Conservation (phyloP, 2,888 invertebrate species). For the Syritta pipiens region DNA sequence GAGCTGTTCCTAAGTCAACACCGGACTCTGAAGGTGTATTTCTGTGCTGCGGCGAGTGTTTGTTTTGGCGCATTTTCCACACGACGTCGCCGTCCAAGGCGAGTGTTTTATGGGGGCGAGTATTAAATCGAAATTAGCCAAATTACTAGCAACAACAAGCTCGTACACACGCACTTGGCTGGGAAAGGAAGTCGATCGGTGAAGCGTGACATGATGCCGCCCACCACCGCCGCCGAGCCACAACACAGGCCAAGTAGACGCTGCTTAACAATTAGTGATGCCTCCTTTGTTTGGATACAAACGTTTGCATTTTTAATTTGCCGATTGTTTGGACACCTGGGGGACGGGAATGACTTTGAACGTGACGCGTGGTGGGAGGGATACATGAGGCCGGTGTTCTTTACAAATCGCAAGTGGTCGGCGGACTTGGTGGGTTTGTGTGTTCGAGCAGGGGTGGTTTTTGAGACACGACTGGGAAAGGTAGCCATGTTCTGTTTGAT, state of each 20-base stretch:
- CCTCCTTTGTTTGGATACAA: constrained; percentile 26
- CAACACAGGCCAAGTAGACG: constrained; percentile 10
- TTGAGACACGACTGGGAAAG: no score
- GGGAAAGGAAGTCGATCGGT: constrained; percentile 30
- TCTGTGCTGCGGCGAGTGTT: constrained; percentile 42
- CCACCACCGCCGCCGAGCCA: constrained; percentile 24
- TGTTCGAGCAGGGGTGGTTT: not conserved
- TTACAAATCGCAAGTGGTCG: no score
- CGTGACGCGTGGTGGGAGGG: no score
- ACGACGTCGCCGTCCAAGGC: constrained; percentile 4
- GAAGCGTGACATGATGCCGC: constrained; percentile 50
- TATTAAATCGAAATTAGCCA: constrained; percentile 51
- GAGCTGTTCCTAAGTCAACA: constrained; percentile 40
- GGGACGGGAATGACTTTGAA: constrained; percentile 8
- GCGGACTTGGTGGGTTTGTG: not conserved
- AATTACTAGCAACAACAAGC: constrained; percentile 48
- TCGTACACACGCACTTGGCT: not conserved
- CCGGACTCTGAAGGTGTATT: constrained; percentile 32
- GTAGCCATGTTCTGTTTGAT: no score
- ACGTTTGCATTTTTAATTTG: constrained; percentile 41
- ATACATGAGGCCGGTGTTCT: no score
- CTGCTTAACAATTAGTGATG: constrained; percentile 46
- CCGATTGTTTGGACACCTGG: constrained; percentile 9
- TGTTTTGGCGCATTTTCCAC: constrained; percentile 54
- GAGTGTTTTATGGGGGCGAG: constrained; percentile 25